Base-by-base conservation (phyloP, 1,140 invertebrate genomes). In the Meloidogyne hapla region DNA sequence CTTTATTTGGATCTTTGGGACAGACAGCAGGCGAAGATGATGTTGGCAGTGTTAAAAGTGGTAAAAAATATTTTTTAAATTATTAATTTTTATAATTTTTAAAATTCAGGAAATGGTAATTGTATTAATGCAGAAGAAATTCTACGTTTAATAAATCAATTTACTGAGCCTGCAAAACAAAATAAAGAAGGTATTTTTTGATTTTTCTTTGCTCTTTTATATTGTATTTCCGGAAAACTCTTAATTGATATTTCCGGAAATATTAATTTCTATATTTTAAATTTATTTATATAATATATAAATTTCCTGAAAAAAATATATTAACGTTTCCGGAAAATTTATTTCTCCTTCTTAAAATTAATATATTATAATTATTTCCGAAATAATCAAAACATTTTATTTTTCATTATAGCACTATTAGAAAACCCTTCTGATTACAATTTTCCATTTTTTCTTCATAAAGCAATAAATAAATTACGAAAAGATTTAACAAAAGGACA, bases 371-470 rank as follows among this genome's bases (percentile, higher is more conserved):
- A 23, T 63, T 23, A 9, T 25, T 26, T 72, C 42, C 10, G n/a
- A n/a, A n/a, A n/a, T n/a, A n/a, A n/a, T n/a, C n/a, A 33, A 33
- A 70, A 33, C 2, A 33, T 33, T 33, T 33, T 33, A 69, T 33
- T 56, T 23, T 2, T n/a, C n/a, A n/a, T n/a, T n/a, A n/a, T 65
- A 40, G 61, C 8, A 76, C 38, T 48, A n/a, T n/a, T n/a, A 10
- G 25, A 69, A 23, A 68, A 63, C 33, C 25, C 26, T 10, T 26
- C 75, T 0, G 68, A 76, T 5, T 71, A 71, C 69, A 68, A 76
- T 62, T 76, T 76, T 45, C 40, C 21, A 6, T 73, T 62, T 33
- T 76, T 76, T 38, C 65, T 76, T 6, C 65, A 76, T 26, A 74
- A 67, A 38, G 75, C 75, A 1, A 33, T 76, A 48, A 64, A 23